Evolutionary conservation across 2,888 invertebrate genomes (phyloP).

Genomic region (Hirtodrosophila histrioides): DNA sequence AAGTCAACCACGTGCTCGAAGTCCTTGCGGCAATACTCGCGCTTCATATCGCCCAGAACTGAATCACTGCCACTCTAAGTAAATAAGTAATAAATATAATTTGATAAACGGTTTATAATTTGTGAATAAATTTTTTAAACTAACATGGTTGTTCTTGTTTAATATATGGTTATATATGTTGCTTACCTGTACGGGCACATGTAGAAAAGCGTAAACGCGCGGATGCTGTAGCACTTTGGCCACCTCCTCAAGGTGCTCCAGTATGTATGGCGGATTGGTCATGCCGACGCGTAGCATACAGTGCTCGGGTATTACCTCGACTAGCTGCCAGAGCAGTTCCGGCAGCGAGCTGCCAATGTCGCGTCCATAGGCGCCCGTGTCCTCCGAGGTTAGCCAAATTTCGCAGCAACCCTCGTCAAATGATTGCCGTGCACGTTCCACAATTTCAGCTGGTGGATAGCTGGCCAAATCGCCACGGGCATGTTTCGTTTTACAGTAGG

Average conservation of each 20-base stretch:
- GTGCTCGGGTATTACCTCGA: conserved; percentile 87
- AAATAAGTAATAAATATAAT: background rate
- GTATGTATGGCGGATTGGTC: conserved; percentile 99
- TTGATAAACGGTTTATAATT: no score
- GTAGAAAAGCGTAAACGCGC: conserved; percentile 96
- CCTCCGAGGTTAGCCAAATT: conserved; percentile 99
- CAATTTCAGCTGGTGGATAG: conserved; percentile 95
- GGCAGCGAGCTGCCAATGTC: conserved; percentile 96
- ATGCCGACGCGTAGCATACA: conserved; percentile 96
- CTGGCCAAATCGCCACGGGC: conserved; percentile 98
- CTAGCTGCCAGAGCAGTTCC: conserved; percentile 92
- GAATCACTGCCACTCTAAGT: conserved; percentile 94
- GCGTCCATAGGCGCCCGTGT: conserved; percentile 98
- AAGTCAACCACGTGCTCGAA: conserved; percentile 95
- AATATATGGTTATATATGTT: no score
- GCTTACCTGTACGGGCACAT: conserved; percentile 94
- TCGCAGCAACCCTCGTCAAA: conserved; percentile 97
- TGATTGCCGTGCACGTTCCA: conserved; percentile 93
- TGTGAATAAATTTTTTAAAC: no score
- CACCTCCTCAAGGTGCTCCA: conserved; percentile 96
- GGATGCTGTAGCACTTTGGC: conserved; percentile 94
- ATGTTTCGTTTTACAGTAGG: conserved; percentile 99
- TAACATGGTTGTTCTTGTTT: no score
- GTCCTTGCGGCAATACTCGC: conserved; percentile 95
- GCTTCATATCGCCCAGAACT: conserved; percentile 97